Evolutionary conservation across 1,140 invertebrate species (phyloP), one percentile per base, ranked within the genome.

Genomic region (Pseudomyrmex cubaensis): DNA sequence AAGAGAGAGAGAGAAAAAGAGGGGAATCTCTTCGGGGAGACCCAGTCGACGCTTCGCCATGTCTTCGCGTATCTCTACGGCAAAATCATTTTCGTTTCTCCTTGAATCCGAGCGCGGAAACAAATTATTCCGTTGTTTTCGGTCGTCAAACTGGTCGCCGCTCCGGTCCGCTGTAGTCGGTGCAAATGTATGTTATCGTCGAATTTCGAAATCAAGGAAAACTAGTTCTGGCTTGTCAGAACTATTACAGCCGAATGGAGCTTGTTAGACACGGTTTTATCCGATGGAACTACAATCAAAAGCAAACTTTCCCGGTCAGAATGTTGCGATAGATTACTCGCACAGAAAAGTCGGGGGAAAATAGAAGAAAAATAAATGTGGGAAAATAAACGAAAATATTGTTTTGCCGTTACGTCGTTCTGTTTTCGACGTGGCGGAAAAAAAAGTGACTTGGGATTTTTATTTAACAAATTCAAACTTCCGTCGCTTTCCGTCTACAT

Each of bases 61-160:
- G 50, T 17, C 50, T 67, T 67, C 50, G 52, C 52, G 56, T 67
- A 67, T 77, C 52, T 66, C 3, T 35, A 35, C 13, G 9, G 50
- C 25, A 12, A 66, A 77, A 66, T 77, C 48, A 66, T 66, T 56
- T 67, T 78, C 15, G n/a, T 46, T 22, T 35, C 20, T 48, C 25
- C 1, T 2, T 46, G 62, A 22, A 56, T 77, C 3, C 3, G 50
- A 25, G 12, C 48, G 17, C 13, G 22, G 17, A 2, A 69, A 59
- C 63, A 69, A 57, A 78, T 78, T 78, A 78, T 78, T 13, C 13
- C 50, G 17, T 57, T 66, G 50, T 77, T 77, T 77, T 54, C 35
- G 35, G 4, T 67, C 75, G 15, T 48, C 63, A 46, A 77, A 63
- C 48, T 67, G 35, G 35, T 35, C 35, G 35, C 35, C 9, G 50